Evolutionary conservation across 2,797 vertebrate genomes (phyloP).

Genomic region (Babyrousa celebensis): DNA sequence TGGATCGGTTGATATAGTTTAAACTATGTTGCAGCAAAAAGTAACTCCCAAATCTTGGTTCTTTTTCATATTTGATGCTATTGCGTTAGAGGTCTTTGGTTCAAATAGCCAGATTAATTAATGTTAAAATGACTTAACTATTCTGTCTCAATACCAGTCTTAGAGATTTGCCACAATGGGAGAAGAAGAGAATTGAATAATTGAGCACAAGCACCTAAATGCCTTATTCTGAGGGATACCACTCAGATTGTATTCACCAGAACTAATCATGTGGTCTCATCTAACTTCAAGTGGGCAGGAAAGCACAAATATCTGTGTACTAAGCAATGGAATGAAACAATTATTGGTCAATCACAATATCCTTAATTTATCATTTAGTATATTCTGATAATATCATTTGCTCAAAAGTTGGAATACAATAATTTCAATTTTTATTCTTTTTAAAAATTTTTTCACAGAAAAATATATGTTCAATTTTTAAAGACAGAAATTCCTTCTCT

Average conservation of each 20-base stretch:
- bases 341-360: neutral
- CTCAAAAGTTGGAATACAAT: slow-evolving; percentile 8
- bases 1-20: neutral
- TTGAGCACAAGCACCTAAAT: neutral
- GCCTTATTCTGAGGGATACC: neutral
- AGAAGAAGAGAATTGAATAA: neutral
- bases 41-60: neutral
- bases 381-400: slow-evolving; percentile 3
- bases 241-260: neutral
- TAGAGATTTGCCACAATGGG: neutral
- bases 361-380: neutral
- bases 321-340: neutral
- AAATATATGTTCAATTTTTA: neutral
- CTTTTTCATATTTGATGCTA: neutral
- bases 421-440: slow-evolving; percentile 55
- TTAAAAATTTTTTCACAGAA: neutral
- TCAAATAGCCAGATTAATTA: neutral
- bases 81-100: neutral
- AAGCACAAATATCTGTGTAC: neutral
- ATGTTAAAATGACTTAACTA: neutral
- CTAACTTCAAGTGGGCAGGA: neutral
- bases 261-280: neutral
- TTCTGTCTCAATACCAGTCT: neutral
- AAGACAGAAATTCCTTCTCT: slow-evolving; percentile 13
- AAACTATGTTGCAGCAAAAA: neutral